Percentiles rank a stretch among this genome's conserved stretches.
Conservation (phyloP, 2,113 vertebrate species). For the Etheostoma spectabile region DNA sequence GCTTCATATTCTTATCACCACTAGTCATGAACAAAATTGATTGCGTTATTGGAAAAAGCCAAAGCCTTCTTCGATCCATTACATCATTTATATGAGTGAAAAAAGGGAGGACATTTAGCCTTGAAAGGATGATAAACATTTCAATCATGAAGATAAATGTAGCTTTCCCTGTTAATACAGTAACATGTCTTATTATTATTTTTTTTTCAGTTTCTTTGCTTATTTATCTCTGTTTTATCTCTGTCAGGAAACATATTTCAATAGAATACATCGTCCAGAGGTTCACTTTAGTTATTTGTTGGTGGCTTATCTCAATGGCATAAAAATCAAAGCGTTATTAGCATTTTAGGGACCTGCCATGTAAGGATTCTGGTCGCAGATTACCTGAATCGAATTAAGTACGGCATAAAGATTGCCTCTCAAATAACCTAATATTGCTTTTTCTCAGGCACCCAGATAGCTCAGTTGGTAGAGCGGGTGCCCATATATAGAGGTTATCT, state of each 20-base stretch:
- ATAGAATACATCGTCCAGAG: neutral
- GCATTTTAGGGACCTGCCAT: neutral
- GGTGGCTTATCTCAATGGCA: neutral
- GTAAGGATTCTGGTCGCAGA: conserved; percentile 4
- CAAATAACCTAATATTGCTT: neutral
- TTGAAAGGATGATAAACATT: conserved; percentile 5
- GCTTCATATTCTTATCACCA: conserved; percentile 46
- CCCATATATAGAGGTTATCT: no score
- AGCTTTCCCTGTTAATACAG: neutral
- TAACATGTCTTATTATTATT: no score
- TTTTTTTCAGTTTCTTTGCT: neutral
- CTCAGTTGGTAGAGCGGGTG: no score
- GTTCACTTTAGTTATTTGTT: neutral
- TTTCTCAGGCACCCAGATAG: no score
- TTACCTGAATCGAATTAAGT: neutral
- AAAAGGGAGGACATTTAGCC: neutral
- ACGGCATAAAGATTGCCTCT: neutral
- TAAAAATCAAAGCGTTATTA: neutral
- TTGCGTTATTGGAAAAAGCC: conserved; percentile 48
- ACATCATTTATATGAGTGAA: conserved; percentile 6
- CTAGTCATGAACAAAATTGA: conserved; percentile 46
- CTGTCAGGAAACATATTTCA: neutral
- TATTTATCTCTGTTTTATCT: neutral
- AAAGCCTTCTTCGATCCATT: conserved; percentile 20
- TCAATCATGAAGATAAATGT: neutral